Evolutionary conservation across 2,888 invertebrate genomes (phyloP), one percentile per base, ranked within the genome.

Genomic region (Leptarthrus brevirostris): DNA sequence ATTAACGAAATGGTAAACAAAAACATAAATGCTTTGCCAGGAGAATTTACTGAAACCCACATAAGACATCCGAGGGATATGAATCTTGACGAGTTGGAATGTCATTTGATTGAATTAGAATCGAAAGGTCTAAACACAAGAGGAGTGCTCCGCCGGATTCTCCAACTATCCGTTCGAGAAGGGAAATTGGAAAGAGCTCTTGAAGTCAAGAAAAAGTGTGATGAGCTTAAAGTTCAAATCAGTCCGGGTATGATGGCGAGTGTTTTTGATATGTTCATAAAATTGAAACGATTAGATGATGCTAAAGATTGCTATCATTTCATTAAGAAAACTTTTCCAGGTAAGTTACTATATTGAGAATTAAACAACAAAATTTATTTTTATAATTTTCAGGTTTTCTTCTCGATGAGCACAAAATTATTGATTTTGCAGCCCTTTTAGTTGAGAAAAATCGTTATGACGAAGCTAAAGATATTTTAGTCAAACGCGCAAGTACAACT

Each of bases 171-270:
- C 77, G 89, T 89, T 54, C 86, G 86, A 18, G 84, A 87, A 0
- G 88, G 88, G 0, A 88, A 90, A 77, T 77, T 88, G 3, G 76
- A 86, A 0, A 86, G 88, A 1, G 90, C 90, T 0, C 81, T 87
- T 18, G 86, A 89, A 76, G 82, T 91, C 2, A 85, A 86, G 16
- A 80, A 85, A 0, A 88, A 87, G 75, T 89, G 90, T 74, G 85
- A 87, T 58, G 81, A 82, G 1, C 83, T 87, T 58, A 86, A 86
- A 74, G 89, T 90, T 1, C 84, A 86, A 44, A 81, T 88, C 26
- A 89, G 90, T 76, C 86, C 90, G 0, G 92, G 91, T 2, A 91
- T 92, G 90, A 87, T 89, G 79, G 88, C 90, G 0, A 84, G 87
- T 1, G 86, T 90, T 58, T 87, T 92, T 76, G 88, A 90, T 76